Evolutionary conservation across 2,797 vertebrate species (phyloP).

Genomic region (Mionectes olivaceus): DNA sequence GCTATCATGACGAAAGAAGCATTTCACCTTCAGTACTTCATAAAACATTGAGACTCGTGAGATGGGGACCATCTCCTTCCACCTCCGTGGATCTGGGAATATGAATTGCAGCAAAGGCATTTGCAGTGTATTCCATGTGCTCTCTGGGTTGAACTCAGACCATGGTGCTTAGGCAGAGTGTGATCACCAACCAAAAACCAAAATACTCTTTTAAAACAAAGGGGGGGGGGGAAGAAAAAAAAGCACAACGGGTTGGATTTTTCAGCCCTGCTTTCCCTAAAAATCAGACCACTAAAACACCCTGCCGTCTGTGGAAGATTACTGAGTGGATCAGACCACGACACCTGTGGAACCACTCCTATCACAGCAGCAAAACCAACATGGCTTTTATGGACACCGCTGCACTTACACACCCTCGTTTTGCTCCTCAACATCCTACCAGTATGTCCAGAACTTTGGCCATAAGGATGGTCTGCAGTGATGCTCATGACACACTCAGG

Average conservation of each 20-base stretch:
- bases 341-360: neutral
- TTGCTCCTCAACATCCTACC: neutral
- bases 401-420: neutral
- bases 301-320: too few relatives aligned
- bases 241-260: neutral
- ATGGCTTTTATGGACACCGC: neutral
- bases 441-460: neutral
- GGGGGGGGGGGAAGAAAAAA: too few relatives aligned
- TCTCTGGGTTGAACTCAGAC: neutral
- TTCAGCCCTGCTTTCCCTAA: neutral
- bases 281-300: too few relatives aligned
- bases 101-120: neutral
- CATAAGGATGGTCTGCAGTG: neutral
- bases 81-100: neutral
- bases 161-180: accelerated
- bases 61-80: neutral
- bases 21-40: neutral
- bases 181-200: neutral
- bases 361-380: neutral
- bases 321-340: too few relatives aligned
- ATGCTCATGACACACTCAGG: neutral
- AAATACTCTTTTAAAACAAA: neutral
- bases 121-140: neutral
- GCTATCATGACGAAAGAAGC: neutral
- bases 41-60: neutral